Evolutionary conservation across 2,888 invertebrate species (phyloP).

Genomic region (Nephrotoma flavescens): DNA sequence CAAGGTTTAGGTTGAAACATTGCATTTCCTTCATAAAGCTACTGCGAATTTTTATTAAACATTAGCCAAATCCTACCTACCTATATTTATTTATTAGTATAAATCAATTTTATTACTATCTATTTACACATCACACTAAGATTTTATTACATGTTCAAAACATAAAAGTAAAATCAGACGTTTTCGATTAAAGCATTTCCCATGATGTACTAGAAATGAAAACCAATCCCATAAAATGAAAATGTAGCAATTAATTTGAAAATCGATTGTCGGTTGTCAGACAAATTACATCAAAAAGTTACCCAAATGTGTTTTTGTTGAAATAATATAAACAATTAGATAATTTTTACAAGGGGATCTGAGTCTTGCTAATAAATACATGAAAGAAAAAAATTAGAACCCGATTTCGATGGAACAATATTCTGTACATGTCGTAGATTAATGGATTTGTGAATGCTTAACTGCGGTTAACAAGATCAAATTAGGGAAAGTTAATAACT

Average conservation of each 20-base stretch:
- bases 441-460: too few species aligned
- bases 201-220: neutral
- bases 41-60: neutral
- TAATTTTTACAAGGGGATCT: too few species aligned
- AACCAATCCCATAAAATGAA: neutral
- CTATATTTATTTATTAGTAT: neutral
- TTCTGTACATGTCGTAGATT: too few species aligned
- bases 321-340: too few species aligned
- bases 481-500: too few species aligned
- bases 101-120: neutral
- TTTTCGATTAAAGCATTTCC: neutral
- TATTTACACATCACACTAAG: neutral
- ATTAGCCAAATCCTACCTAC: neutral
- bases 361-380: too few species aligned
- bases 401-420: too few species aligned
- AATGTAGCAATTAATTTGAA: neutral
- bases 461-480: too few species aligned
- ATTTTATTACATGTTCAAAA: too few species aligned
- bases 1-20: neutral
- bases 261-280: neutral
- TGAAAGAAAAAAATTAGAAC: too few species aligned
- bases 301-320: too few species aligned
- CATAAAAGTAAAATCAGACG: neutral
- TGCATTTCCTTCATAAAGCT: too few species aligned
- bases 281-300: neutral